phyloP scores from a whole-genome alignment of 2,113 vertebrate genomes.

The Phaetusa simplex region DNA sequence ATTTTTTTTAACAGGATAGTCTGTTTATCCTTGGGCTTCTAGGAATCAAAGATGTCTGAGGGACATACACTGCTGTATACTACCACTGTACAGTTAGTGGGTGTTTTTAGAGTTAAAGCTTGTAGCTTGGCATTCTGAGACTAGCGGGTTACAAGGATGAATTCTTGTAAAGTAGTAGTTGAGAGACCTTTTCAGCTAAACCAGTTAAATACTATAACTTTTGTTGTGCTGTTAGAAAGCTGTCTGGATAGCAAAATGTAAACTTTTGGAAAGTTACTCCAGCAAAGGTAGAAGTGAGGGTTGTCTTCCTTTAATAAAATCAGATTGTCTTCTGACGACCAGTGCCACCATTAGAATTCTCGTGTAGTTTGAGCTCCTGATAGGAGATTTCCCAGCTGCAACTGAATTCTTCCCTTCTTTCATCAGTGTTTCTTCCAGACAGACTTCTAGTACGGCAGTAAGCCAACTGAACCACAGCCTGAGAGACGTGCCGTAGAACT shows the following conservation, averaged over 20 bases:
- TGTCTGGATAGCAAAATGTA: background rate
- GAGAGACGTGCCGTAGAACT: background rate
- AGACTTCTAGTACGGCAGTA: background rate
- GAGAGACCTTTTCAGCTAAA: background rate
- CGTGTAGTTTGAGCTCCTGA: background rate
- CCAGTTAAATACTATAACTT: background rate
- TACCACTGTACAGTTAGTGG: background rate
- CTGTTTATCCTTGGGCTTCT: background rate
- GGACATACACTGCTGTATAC: background rate
- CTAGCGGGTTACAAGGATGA: accelerated
- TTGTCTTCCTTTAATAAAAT: background rate
- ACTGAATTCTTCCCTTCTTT: background rate
- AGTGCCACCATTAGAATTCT: background rate
- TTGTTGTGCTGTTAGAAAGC: background rate
- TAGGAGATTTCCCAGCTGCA: background rate
- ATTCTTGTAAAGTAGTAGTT: background rate
- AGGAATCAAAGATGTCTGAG: background rate
- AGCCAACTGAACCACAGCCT: background rate
- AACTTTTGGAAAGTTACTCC: background rate
- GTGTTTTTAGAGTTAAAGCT: background rate
- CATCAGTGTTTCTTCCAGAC: background rate
- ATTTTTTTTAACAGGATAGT: background rate
- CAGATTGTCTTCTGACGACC: background rate
- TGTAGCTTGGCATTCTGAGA: background rate
- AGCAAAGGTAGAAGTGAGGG: background rate